Evolutionary conservation across 2,113 vertebrate species (phyloP).

Genomic region (Naja naja): DNA sequence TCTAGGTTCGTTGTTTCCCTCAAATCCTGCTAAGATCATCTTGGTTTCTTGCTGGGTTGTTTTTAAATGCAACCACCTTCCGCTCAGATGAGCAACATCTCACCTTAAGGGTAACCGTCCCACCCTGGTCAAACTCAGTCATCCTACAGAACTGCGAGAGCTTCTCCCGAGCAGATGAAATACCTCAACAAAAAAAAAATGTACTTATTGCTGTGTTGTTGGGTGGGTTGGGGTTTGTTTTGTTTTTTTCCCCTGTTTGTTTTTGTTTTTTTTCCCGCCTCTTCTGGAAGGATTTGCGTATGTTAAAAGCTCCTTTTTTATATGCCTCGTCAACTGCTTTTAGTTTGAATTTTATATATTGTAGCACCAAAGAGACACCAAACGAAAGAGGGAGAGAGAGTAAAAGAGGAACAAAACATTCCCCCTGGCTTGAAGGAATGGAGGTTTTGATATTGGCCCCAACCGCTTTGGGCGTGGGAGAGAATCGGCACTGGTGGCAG

Average conservation of each 20-base stretch:
- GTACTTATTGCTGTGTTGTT: constrained; percentile 66
- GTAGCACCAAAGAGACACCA: constrained; percentile 72
- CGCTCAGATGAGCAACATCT: background rate
- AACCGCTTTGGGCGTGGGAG: background rate
- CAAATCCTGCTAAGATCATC: background rate
- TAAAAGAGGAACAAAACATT: background rate
- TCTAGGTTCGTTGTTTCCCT: too few species aligned
- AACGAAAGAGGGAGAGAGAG: background rate
- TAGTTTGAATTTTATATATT: constrained; percentile 58
- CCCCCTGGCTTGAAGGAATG: constrained; percentile 40
- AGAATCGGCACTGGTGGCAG: constrained; percentile 22
- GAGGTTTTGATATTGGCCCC: constrained; percentile 27
- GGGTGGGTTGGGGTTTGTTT: background rate
- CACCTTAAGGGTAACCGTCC: background rate
- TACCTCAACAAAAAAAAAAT: constrained; percentile 75
- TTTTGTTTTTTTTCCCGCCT: constrained; percentile 45
- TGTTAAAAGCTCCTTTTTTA: constrained; percentile 72
- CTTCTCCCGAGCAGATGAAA: constrained; percentile 69
- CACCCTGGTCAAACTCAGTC: constrained; percentile 46
- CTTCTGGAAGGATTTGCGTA: constrained; percentile 75
- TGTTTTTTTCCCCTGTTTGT: background rate
- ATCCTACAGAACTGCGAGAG: constrained; percentile 47
- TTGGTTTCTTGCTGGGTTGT: background rate
- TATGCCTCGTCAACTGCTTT: constrained; percentile 68
- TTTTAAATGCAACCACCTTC: background rate